A percentile compares a stretch with the other conserved stretches of the same genome.
Conservation (phyloP, 2,888 invertebrate genomes). For the Mellilla xanthometata region DNA sequence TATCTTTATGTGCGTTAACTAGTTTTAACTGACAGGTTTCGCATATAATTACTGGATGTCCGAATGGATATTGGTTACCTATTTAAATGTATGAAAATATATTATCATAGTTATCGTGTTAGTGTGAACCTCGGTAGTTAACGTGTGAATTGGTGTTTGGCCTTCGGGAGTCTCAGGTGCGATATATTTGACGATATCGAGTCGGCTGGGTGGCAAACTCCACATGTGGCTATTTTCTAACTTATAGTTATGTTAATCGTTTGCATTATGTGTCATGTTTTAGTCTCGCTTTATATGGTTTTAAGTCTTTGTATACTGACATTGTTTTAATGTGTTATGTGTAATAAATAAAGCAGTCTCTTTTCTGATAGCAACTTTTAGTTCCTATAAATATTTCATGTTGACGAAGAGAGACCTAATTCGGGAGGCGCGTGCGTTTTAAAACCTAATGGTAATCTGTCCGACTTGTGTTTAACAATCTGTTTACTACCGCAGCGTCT, state of each 20-base stretch:
- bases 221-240: too few relatives aligned
- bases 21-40: slow-evolving; percentile 35
- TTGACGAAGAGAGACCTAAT: slow-evolving; percentile 44
- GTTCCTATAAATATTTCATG: slow-evolving; percentile 59
- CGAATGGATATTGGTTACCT: slow-evolving; percentile 34
- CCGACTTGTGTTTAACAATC: slow-evolving; percentile 22
- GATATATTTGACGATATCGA: neutral
- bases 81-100: slow-evolving; percentile 5
- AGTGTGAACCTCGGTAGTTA: slow-evolving; percentile 12
- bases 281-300: too few relatives aligned
- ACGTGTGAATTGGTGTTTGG: slow-evolving; percentile 9
- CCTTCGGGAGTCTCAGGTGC: neutral
- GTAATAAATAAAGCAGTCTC: too few relatives aligned
- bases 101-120: slow-evolving; percentile 9
- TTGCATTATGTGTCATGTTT: too few relatives aligned
- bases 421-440: slow-evolving; percentile 39
- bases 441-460: slow-evolving; percentile 46
- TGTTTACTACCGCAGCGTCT: slow-evolving; percentile 4
- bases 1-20: slow-evolving; percentile 36
- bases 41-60: slow-evolving; percentile 36
- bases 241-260: too few relatives aligned
- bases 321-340: too few relatives aligned
- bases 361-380: too few relatives aligned
- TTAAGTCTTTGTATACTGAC: too few relatives aligned
- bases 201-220: neutral